Conservation (phyloP, 2,888 invertebrate genomes). For the Aleiodes alternator region DNA sequence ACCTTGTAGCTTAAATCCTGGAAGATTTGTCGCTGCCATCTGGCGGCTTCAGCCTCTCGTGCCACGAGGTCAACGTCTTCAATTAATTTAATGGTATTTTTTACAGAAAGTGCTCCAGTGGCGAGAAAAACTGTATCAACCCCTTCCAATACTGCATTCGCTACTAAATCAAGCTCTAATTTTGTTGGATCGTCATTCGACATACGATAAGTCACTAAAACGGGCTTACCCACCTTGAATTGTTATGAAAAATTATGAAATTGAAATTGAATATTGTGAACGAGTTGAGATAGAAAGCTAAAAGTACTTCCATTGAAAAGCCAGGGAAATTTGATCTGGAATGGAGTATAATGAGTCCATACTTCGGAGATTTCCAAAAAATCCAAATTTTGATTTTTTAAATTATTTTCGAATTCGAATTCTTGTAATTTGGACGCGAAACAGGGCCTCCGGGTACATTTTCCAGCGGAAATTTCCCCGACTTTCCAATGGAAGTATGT, state of each 20-base stretch:
- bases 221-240: constrained; percentile 78
- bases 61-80: constrained; percentile 77
- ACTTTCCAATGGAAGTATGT: no score
- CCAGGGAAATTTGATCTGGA: no score
- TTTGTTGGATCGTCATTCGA: constrained; percentile 78
- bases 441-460: no score
- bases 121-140: constrained; percentile 83
- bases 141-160: constrained; percentile 85
- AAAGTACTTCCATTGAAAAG: no score
- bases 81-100: constrained; percentile 78
- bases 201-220: constrained; percentile 79
- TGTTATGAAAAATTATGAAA: not conserved
- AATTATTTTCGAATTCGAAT: no score
- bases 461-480: no score
- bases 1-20: constrained; percentile 66
- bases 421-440: no score
- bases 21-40: constrained; percentile 78
- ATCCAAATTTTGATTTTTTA: no score
- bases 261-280: not conserved
- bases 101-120: constrained; percentile 83
- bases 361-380: no score
- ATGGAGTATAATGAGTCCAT: no score
- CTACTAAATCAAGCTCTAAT: constrained; percentile 83
- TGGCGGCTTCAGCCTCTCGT: constrained; percentile 83
- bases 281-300: no score